These are phyloP conservation scores for Astreopora myriophthalma DNA, from an alignment of 64 coral and sea anemone species.

Conservation along the genomic window DNA sequence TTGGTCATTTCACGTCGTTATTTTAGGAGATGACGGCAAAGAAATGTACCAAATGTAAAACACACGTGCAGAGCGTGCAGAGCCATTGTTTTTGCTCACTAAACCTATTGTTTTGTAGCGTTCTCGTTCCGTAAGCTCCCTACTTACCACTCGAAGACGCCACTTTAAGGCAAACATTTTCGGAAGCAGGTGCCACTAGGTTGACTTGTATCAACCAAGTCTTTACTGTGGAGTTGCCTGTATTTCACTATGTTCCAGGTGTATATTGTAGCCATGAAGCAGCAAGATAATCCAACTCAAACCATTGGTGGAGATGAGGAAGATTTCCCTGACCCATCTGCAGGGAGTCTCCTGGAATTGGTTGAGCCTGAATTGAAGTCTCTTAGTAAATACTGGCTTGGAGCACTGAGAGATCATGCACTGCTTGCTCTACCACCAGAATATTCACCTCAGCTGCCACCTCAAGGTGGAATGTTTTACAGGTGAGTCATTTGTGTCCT, in stretches of 20 bases:
- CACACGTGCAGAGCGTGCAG: too few relatives aligned
- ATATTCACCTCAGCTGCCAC: constrained; percentile 86
- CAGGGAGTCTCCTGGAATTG: constrained; percentile 78
- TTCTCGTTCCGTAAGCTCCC: too few relatives aligned
- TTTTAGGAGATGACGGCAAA: too few relatives aligned
- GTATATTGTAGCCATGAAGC: constrained; percentile 98
- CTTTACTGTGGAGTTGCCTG: neutral
- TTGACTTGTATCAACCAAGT: too few relatives aligned
- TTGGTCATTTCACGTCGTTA: too few relatives aligned
- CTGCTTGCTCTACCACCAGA: constrained; percentile 84
- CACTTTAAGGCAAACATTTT: too few relatives aligned
- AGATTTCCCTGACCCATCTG: constrained; percentile 77
- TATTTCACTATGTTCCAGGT: constrained; percentile 42
- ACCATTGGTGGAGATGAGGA: constrained; percentile 55
- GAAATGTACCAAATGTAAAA: too few relatives aligned
- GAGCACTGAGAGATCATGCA: constrained; percentile 91
- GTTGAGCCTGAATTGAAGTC: constrained; percentile 88
- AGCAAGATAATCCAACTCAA: constrained; percentile 59
- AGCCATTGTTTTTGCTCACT: too few relatives aligned
- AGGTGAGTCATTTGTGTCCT: constrained; percentile 42
- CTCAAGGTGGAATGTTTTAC: constrained; percentile 94
- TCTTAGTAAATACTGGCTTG: constrained; percentile 97
- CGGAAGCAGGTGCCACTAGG: too few relatives aligned
- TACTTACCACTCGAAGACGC: too few relatives aligned
- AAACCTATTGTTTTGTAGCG: too few relatives aligned